Evolutionary conservation across 92 coral and sea anemone species (phyloP), one percentile per base, ranked within the genome.

Genomic region (Porites rus): DNA sequence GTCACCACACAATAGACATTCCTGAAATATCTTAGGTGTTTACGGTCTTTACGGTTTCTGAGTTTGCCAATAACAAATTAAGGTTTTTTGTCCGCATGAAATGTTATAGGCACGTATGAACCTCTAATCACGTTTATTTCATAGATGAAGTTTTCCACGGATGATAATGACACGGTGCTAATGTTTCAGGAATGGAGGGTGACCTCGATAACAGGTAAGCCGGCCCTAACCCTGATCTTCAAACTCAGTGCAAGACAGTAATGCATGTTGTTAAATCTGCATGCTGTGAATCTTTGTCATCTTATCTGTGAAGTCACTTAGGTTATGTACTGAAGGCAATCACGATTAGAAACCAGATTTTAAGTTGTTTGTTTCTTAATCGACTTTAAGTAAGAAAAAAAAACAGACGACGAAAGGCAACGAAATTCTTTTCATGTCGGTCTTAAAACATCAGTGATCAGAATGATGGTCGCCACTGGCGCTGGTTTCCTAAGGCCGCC

Each of bases 161-260:
- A 31, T 17, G 51, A 46, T 16, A 21, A 51, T 11, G 17, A 79
- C 6, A 79, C 84, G 50, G 20, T 79, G 22, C 14, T 79, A 7
- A 51, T 79, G 70, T 65, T 79, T 79, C 74, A 64, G 24, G 84
- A 65, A 79, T 79, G 84, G 84, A 51, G 19, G 14, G 74, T 79
- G 9, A 52, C 73, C 19, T 79, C 84, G 10, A 21, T 53, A 21
- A 50, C 63, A 50, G 84, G 84, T 66, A 65, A 28, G 31, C 31
- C 31, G 1, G 31, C 31, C 31, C 31, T 28, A 0, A 25, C 28
- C 31, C 0, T 28, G 31, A 50, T 73, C 20, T 18, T n/a, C 10
- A 3, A 12, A n/a, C 53, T 21, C 61, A 8, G 7, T 1, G 5
- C 7, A 21, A 11, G n/a, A n/a, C 53, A 13, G 17, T 19, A 16